Evolutionary conservation across 2,113 vertebrate genomes (phyloP).

Genomic region (Syngnathoides biaculeatus): DNA sequence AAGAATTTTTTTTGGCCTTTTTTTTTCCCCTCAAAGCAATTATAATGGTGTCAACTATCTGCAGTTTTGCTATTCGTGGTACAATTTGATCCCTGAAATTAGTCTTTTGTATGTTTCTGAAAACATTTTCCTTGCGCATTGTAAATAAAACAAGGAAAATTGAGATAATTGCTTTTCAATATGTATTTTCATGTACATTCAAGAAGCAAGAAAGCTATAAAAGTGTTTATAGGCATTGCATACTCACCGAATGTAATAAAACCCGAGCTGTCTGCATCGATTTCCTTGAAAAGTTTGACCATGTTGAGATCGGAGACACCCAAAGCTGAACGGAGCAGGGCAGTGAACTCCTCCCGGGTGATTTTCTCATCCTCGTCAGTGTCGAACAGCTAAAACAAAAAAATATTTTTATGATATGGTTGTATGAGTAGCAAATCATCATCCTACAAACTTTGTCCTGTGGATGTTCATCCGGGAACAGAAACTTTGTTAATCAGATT

Average conservation of each 20-base stretch:
- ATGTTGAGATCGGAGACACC: conserved; percentile 85
- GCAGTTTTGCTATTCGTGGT: too few species aligned
- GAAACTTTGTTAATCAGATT: not conserved
- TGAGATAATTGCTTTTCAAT: not conserved
- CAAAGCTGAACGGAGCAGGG: conserved; percentile 84
- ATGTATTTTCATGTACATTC: not conserved
- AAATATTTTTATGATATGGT: not conserved
- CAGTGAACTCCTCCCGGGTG: conserved; percentile 82
- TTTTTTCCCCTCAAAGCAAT: too few species aligned
- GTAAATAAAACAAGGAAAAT: not conserved
- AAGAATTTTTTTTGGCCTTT: too few species aligned
- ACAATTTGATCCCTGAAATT: too few species aligned
- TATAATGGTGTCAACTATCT: too few species aligned
- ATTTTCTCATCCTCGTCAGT: conserved; percentile 86
- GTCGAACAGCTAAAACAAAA: conserved; percentile 83
- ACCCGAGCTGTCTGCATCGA: conserved; percentile 80
- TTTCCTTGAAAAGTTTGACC: conserved; percentile 85
- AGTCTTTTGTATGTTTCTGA: too few species aligned
- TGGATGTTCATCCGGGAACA: not conserved
- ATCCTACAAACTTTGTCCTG: not conserved
- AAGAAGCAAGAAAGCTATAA: not conserved
- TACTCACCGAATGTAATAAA: conserved; percentile 88
- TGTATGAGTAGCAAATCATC: not conserved
- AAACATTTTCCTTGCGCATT: too few species aligned
- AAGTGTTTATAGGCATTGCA: not conserved